Evolutionary conservation across 2,113 vertebrate genomes (phyloP), one percentile per base, ranked within the genome.

Genomic region (Gambusia affinis): DNA sequence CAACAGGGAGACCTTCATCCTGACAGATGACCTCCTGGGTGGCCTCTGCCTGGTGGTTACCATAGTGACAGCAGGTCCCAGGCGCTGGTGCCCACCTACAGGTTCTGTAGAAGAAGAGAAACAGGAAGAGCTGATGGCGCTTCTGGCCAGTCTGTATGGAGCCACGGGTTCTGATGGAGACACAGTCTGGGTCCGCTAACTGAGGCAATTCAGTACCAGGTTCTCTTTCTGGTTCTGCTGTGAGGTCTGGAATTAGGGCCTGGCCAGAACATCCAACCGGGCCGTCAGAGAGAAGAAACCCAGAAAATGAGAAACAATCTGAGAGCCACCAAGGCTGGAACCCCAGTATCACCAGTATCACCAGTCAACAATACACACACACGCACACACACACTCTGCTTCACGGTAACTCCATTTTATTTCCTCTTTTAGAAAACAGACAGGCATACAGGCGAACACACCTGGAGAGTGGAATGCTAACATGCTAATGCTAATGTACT

Each of bases 401-500:
- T 64, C 62, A 22, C 8, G 7, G 22, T 64, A 15, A 19, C 17
- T 33, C 2, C 14, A 10, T 1, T 64, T 64, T 64, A 33, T 33
- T 64, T 64, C 29, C 61, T 33, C 62, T 35, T 33, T 64, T 1
- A 64, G 30, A 35, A 39, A 39, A 39, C 12, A 14, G 60, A 29
- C 27, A 61, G 6, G 28, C 64, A 14, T 24, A 39, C 62, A 65
- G 11, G 33, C 39, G 24, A 37, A 64, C 35, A 66, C 64, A 66
- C 35, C 64, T 39, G 24, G 33, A n/a, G 27, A 67, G 65, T 19
- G 14, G 28, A 39, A 39, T 15, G 29, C 27, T 54, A 19, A 29
- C 69, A 76, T 1, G 68, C 47, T 71, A 74, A 67, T 19, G 69
- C 61, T 78, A 67, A 77, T 19, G 64, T 71, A 27, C 51, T 62